Conservation (phyloP, 2,888 invertebrate genomes). For the Ornithoptera priamus region DNA sequence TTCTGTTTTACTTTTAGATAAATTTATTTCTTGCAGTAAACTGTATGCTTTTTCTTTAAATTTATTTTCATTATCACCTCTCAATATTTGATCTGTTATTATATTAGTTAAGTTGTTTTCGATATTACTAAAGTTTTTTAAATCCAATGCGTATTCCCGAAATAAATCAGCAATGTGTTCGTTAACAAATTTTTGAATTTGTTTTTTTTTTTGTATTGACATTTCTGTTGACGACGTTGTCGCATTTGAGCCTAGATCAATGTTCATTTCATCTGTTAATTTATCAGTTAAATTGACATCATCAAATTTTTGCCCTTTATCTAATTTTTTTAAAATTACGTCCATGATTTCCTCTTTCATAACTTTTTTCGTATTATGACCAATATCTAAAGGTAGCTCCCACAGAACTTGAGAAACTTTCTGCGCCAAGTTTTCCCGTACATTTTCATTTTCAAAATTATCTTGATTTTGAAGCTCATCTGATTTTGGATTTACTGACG, state of each 20-base stretch:
- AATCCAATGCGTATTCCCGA: slow-evolving; percentile 1
- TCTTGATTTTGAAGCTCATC: not conserved
- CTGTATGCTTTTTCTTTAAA: slow-evolving; percentile 16
- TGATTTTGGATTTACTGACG: not conserved
- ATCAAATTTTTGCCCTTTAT: not conserved
- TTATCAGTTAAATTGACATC: not conserved
- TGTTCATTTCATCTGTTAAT: not conserved
- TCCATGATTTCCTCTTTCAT: slow-evolving; percentile 21
- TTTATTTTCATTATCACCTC: slow-evolving; percentile 4
- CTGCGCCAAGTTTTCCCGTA: slow-evolving; percentile 7
- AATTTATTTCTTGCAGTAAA: slow-evolving; percentile 16
- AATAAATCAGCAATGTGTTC: slow-evolving; percentile 12
- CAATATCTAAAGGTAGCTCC: slow-evolving; percentile 7
- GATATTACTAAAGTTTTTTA: slow-evolving; percentile 1
- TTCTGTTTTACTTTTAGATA: slow-evolving; percentile 18
- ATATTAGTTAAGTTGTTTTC: slow-evolving; percentile 18
- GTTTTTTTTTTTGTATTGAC: not conserved
- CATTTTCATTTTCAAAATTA: not conserved
- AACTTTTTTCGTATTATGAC: slow-evolving; percentile 4
- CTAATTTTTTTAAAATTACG: slow-evolving; percentile 9
- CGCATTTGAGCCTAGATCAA: not conserved
- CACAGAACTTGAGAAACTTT: slow-evolving; percentile 16
- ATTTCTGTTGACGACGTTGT: slow-evolving; percentile 1
- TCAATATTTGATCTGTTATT: slow-evolving; percentile 21
- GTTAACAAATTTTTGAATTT: slow-evolving; percentile 13